Evolutionary conservation across 2,888 invertebrate species (phyloP).

Genomic region (Hipparchia semele): DNA sequence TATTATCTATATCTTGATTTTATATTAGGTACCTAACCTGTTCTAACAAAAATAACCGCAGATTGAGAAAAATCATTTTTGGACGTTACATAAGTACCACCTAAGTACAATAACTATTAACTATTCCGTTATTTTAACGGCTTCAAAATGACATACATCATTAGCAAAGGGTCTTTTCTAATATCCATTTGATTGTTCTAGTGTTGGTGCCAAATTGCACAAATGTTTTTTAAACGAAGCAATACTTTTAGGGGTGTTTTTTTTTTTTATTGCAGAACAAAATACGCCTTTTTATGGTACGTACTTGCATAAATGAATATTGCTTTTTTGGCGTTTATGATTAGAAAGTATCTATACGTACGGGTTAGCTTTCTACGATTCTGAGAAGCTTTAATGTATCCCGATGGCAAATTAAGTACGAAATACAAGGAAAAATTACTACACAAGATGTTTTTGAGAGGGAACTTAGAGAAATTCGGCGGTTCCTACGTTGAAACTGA

Average conservation of each 20-base stretch:
- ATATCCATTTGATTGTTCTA: conserved; percentile 28
- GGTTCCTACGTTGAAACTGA: too few species aligned
- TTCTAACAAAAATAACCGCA: conserved; percentile 2
- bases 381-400: conserved; percentile 15
- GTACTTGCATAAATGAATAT: conserved; percentile 28
- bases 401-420: not conserved
- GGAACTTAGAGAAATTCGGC: too few species aligned
- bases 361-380: conserved; percentile 32
- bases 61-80: not conserved
- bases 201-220: conserved; percentile 29
- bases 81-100: not conserved
- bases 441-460: too few species aligned
- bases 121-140: conserved; percentile 32
- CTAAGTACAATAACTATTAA: conserved; percentile 11
- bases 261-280: conserved; percentile 27
- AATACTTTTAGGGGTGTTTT: conserved; percentile 16
- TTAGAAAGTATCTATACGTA: conserved; percentile 28
- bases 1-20: too few species aligned
- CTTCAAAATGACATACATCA: conserved; percentile 18
- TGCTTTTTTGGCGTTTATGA: conserved; percentile 24
- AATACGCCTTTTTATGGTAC: not conserved
- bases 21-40: not conserved
- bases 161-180: conserved; percentile 24
- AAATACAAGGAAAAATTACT: not conserved
- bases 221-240: conserved; percentile 30